A percentile compares a stretch with the other conserved stretches of the same genome.
Evolutionary conservation across 2,113 vertebrate genomes (phyloP).

Genomic region (Oostethus manadensis): DNA sequence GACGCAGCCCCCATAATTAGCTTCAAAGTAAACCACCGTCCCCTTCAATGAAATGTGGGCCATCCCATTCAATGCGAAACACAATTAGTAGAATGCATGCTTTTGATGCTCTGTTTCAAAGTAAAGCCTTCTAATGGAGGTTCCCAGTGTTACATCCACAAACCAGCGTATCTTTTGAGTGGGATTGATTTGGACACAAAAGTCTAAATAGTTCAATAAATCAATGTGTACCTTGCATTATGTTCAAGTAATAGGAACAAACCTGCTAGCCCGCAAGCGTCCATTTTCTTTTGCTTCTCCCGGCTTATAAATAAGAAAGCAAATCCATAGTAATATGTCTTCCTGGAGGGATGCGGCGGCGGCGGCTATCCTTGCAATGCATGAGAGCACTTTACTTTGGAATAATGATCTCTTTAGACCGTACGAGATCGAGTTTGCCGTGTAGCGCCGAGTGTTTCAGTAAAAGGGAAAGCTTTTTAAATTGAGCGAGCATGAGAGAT

Average conservation of each 20-base stretch:
- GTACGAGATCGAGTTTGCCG: conserved; percentile 22
- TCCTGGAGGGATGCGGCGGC: conserved; percentile 12
- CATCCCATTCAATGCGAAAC: too few species aligned
- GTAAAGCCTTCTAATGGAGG: conserved; percentile 15
- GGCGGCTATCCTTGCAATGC: conserved; percentile 10
- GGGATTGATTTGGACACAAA: conserved; percentile 11
- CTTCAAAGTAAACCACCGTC: too few species aligned
- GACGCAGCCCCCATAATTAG: too few species aligned
- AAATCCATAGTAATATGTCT: conserved; percentile 24
- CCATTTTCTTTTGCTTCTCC: conserved; percentile 26
- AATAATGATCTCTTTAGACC: conserved; percentile 48
- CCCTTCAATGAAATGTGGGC: too few species aligned
- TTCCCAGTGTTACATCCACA: not conserved
- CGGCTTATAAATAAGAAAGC: conserved; percentile 39
- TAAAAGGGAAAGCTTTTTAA: conserved; percentile 54
- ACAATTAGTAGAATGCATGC: not conserved
- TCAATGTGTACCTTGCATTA: not conserved
- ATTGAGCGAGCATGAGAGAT: conserved; percentile 36
- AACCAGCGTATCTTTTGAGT: conserved; percentile 3
- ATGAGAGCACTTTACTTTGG: conserved; percentile 38
- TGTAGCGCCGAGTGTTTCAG: conserved; percentile 18
- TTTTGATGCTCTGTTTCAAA: not conserved
- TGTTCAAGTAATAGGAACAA: conserved; percentile 26
- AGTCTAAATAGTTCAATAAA: conserved; percentile 36
- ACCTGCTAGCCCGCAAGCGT: conserved; percentile 15